Evolutionary conservation across 2,797 vertebrate genomes (phyloP).

Genomic region (Helostoma temminkii): DNA sequence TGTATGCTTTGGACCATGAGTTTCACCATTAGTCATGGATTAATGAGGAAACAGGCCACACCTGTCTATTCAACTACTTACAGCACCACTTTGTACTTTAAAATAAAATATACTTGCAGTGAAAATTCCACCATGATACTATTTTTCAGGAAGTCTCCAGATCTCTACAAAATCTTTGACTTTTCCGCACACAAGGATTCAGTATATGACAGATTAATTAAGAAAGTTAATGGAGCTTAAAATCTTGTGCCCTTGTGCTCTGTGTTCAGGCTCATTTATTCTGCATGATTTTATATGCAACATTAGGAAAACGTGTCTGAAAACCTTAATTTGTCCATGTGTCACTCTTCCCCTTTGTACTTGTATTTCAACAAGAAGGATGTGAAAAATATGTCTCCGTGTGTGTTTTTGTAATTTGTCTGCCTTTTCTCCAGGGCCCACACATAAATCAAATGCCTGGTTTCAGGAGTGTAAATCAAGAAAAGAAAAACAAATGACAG

Average conservation of each 20-base stretch:
- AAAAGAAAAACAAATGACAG: slow-evolving; percentile 44
- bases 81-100: no score
- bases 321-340: not conserved
- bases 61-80: no score
- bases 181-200: not conserved
- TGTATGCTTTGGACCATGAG: no score
- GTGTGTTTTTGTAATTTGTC: slow-evolving; percentile 52
- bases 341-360: slow-evolving; percentile 12
- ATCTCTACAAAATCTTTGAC: no score
- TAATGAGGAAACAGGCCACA: no score
- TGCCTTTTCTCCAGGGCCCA: slow-evolving; percentile 25
- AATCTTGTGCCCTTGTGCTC: not conserved
- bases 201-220: not conserved
- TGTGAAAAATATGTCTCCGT: slow-evolving; percentile 32
- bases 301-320: not conserved
- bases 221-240: not conserved
- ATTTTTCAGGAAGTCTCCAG: no score
- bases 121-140: no score
- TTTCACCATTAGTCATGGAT: no score
- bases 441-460: slow-evolving; percentile 52
- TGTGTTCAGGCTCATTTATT: not conserved
- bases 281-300: not conserved
- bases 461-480: slow-evolving; percentile 48
- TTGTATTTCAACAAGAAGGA: slow-evolving; percentile 25
- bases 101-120: no score